Percentiles rank a stretch among this genome's conserved stretches.
phyloP scores from a whole-genome alignment of 2,888 invertebrate species.

The Dichetophora obliterata region DNA sequence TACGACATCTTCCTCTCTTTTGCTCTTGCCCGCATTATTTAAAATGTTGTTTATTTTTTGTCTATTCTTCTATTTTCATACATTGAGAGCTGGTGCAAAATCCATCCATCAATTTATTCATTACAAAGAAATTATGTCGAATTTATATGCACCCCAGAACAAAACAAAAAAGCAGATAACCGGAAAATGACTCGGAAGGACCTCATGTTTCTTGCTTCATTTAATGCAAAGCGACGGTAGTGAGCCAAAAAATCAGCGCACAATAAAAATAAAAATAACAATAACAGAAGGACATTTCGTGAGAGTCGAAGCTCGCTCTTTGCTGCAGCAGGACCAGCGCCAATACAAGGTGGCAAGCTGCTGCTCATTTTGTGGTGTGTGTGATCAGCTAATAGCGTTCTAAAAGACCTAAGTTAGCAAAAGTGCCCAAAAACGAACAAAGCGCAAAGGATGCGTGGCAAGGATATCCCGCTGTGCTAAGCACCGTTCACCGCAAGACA shows the following conservation, averaged over 20 bases:
- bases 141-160: slow-evolving; percentile 69
- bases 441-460: slow-evolving; percentile 39
- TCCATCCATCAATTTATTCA: slow-evolving; percentile 70
- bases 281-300: slow-evolving; percentile 60
- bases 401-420: slow-evolving; percentile 23
- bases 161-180: background rate
- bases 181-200: slow-evolving; percentile 21
- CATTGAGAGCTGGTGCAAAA: slow-evolving; percentile 55
- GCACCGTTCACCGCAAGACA: slow-evolving; percentile 52
- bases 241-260: slow-evolving; percentile 62
- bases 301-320: slow-evolving; percentile 27
- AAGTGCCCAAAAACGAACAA: slow-evolving; percentile 35
- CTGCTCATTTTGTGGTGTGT: slow-evolving; percentile 42
- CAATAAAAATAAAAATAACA: slow-evolving; percentile 68
- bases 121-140: slow-evolving; percentile 69
- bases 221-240: slow-evolving; percentile 35
- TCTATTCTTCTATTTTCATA: slow-evolving; percentile 1
- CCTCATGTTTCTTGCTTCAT: slow-evolving; percentile 46
- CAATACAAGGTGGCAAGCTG: slow-evolving; percentile 44
- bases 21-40: slow-evolving; percentile 41
- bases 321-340: slow-evolving; percentile 42
- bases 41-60: slow-evolving; percentile 41
- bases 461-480: slow-evolving; percentile 59
- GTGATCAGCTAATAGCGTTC: slow-evolving; percentile 43
- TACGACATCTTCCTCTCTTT: slow-evolving; percentile 29